These are phyloP conservation scores for Copsychus sechellarum DNA, from an alignment of 2,113 vertebrate species.

Conservation along the genomic window DNA sequence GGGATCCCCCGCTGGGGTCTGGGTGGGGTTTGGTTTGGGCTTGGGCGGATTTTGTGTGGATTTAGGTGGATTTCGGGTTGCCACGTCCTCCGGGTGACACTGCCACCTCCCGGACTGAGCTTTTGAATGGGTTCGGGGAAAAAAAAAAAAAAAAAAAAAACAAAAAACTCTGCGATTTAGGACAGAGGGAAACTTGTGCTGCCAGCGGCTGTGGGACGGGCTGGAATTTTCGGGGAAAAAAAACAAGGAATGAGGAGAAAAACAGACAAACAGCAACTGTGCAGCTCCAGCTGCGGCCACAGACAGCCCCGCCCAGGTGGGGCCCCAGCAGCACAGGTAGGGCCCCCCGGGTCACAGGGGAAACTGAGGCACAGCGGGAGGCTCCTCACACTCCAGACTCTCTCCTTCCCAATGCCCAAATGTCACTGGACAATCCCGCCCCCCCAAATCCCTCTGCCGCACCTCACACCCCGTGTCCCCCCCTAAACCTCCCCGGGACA, in stretches of 20 bases:
- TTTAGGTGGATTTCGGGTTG: neutral
- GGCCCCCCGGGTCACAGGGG: neutral
- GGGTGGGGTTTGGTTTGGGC: too few relatives aligned
- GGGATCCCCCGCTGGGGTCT: neutral
- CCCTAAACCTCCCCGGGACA: too few relatives aligned
- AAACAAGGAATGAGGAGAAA: neutral
- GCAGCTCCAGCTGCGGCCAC: neutral
- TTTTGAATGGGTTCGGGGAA: neutral
- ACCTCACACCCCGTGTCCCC: neutral
- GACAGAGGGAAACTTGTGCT: neutral
- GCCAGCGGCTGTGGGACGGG: neutral
- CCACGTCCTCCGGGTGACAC: neutral
- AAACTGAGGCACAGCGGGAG: neutral
- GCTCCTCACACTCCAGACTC: neutral
- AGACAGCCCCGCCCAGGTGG: neutral
- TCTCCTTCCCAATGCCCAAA: neutral
- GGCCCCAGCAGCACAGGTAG: neutral
- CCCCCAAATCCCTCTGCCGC: neutral
- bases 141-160: too few relatives aligned
- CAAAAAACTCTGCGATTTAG: neutral
- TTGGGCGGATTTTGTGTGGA: neutral
- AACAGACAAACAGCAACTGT: neutral
- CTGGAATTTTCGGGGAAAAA: neutral
- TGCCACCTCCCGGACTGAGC: neutral
- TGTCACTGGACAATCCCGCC: neutral